phyloP scores from a whole-genome alignment of 2,888 invertebrate genomes.

The Flabesymbios commensalis region DNA sequence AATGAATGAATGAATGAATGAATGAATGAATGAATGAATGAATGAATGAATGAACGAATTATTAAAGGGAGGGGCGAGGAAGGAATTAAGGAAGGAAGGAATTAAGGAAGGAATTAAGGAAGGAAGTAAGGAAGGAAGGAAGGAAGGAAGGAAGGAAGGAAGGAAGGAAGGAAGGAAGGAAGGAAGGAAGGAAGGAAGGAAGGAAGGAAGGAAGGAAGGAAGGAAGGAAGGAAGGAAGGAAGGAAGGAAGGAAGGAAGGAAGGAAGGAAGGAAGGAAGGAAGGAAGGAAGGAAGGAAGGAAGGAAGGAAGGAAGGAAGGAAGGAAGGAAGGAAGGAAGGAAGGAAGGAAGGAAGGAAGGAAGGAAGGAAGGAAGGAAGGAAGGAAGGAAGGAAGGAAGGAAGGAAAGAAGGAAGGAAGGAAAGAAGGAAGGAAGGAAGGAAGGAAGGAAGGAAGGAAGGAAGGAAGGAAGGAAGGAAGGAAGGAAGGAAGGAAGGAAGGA shows the following conservation, averaged over 20 bases:
- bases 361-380: too few species aligned
- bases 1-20: background rate
- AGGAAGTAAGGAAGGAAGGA: background rate
- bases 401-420: too few species aligned
- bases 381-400: too few species aligned
- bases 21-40: background rate
- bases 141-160: background rate
- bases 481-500: too few species aligned
- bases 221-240: background rate
- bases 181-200: background rate
- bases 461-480: too few species aligned
- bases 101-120: background rate
- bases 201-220: background rate
- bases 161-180: background rate
- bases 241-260: background rate
- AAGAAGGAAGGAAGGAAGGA: too few species aligned
- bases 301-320: too few species aligned
- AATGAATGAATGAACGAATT: too few species aligned
- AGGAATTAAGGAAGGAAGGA: background rate
- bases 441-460: too few species aligned
- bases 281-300: too few species aligned
- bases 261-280: background rate
- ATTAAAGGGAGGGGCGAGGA: background rate
- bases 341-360: too few species aligned
- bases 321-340: too few species aligned